Conservation (phyloP, 92 coral and sea anemone genomes). For the Porites rus region DNA sequence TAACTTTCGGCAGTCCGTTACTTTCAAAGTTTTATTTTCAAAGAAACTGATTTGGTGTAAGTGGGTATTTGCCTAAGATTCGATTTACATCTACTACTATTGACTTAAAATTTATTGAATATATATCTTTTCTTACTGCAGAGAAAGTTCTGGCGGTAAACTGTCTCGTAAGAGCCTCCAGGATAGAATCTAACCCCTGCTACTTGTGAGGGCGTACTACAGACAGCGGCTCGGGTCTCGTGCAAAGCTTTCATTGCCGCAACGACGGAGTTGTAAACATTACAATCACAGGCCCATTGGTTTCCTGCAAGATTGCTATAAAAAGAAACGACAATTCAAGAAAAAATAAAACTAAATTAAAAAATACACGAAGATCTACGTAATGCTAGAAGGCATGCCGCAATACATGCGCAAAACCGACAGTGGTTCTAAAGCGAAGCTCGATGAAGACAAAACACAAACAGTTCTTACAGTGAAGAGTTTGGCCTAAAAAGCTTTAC, state of each 20-base stretch:
- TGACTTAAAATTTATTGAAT: not conserved
- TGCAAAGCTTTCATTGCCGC: conserved; percentile 62
- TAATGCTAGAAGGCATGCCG: not conserved
- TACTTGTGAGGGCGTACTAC: conserved; percentile 87
- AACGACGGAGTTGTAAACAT: conserved; percentile 87
- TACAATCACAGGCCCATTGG: conserved; percentile 90
- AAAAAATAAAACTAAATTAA: too few species aligned
- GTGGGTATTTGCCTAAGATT: too few species aligned
- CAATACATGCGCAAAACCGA: too few species aligned
- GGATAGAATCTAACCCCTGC: conserved; percentile 76
- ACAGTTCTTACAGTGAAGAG: too few species aligned
- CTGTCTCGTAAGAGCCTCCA: conserved; percentile 72
- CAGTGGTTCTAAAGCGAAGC: too few species aligned
- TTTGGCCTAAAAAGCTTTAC: too few species aligned
- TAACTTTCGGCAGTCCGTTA: too few species aligned
- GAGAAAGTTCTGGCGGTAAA: conserved; percentile 80
- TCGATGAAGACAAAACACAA: too few species aligned
- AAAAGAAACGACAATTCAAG: not conserved
- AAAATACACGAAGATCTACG: not conserved
- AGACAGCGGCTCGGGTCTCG: conserved; percentile 60
- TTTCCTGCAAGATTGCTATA: conserved; percentile 81
- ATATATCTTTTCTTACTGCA: conserved; percentile 74
- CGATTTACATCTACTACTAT: too few species aligned
- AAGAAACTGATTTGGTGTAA: too few species aligned
- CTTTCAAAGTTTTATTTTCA: too few species aligned